phyloP scores from a whole-genome alignment of 2,113 vertebrate species.

The Noturus placidus region DNA sequence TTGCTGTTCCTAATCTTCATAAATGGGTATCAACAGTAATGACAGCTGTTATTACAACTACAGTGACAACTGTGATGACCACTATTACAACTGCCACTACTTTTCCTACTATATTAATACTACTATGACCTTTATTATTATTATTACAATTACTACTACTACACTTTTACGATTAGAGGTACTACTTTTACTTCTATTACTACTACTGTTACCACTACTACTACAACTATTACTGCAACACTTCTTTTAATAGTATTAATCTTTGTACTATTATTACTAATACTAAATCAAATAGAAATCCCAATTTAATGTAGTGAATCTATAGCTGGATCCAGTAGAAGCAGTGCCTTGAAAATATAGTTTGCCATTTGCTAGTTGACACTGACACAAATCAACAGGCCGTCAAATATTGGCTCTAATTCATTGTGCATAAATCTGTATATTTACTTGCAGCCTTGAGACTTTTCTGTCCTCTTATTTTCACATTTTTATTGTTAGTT shows the following conservation, averaged over 20 bases:
- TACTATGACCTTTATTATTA: too few relatives aligned
- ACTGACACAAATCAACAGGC: not conserved
- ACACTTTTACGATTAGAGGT: too few relatives aligned
- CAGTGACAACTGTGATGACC: too few relatives aligned
- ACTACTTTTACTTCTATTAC: not conserved
- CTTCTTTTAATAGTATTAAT: not conserved
- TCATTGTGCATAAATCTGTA: not conserved
- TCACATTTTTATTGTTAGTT: not conserved
- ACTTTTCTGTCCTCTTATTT: not conserved
- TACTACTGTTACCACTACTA: not conserved
- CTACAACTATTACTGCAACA: not conserved
- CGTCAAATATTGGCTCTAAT: not conserved
- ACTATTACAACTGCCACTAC: not conserved
- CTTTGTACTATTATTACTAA: not conserved
- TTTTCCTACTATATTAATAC: not conserved
- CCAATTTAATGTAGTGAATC: not conserved
- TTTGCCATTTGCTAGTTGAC: not conserved
- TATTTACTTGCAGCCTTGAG: not conserved
- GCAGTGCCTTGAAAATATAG: not conserved
- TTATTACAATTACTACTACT: too few relatives aligned
- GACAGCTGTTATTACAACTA: too few relatives aligned
- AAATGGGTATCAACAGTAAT: too few relatives aligned
- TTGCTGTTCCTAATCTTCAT: not conserved
- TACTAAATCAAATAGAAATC: not conserved
- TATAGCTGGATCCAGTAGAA: not conserved